phyloP scores from a whole-genome alignment of 2,113 vertebrate species.

The Python bivittatus region DNA sequence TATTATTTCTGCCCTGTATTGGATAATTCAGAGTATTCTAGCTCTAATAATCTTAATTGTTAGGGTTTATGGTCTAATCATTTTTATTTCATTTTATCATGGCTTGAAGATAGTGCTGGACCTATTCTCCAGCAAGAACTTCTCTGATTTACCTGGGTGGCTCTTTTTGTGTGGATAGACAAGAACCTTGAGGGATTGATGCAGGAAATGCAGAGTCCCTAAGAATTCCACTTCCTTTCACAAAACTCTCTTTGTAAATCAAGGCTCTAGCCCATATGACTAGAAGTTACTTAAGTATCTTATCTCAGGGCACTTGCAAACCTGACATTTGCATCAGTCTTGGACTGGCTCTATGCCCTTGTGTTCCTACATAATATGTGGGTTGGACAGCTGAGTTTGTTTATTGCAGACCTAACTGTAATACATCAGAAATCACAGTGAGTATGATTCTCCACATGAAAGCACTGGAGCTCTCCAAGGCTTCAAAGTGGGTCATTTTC shows the following conservation, averaged over 20 bases:
- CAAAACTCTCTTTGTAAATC: neutral
- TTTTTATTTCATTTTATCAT: neutral
- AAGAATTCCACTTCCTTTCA: neutral
- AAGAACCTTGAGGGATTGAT: neutral
- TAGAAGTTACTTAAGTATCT: neutral
- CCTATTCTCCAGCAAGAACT: neutral
- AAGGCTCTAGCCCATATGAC: neutral
- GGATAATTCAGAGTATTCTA: too few species aligned
- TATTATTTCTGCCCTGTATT: neutral
- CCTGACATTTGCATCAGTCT: too few species aligned
- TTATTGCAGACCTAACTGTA: too few species aligned
- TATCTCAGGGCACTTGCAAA: too few species aligned
- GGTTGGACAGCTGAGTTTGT: too few species aligned
- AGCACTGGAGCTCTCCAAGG: neutral
- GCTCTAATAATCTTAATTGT: neutral
- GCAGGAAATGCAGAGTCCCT: neutral
- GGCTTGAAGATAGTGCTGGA: neutral
- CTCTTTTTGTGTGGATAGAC: neutral
- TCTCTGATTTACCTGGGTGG: neutral
- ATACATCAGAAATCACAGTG: too few species aligned
- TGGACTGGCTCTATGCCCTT: too few species aligned
- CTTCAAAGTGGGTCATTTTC: neutral
- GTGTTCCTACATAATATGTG: too few species aligned
- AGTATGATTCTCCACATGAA: neutral
- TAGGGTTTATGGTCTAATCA: neutral